Base-by-base conservation (phyloP, 2,888 invertebrate species). In the Cosmia pyralina region DNA sequence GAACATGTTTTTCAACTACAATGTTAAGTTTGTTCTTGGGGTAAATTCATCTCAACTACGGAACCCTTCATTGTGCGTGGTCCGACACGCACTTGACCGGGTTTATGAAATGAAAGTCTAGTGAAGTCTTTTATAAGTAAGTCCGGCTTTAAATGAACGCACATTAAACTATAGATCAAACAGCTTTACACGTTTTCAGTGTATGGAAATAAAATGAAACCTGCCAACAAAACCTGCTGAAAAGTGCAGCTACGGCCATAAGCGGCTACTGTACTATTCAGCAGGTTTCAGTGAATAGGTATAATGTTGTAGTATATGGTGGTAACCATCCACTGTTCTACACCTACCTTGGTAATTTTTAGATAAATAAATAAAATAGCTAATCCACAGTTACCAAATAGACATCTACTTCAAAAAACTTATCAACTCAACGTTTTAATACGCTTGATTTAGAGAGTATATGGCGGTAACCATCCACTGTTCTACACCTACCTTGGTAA, bases 371-470 rank as follows among this genome's bases (percentile, higher is more conserved):
- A 50, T 48, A 52, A 19, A 11, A 41, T 15, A 10, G 2, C n/a
- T 34, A 46, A 58, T 46, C 34, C 7, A 44, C 22, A 7, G 48
- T 41, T 57, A 55, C 15, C n/a, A 28, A 62, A 72, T 41, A 8
- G 41, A 8, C 0, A 41, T 41, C 41, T 41, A 41, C 41, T 41
- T 41, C 38, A 41, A 22, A 46, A 64, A 64, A 52, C 46, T 74
- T 68, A 66, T 76, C 15, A 64, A 72, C 34, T 69, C n/a, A 72
- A 75, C 55, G 57, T 48, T 75, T 71, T 72, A 69, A 81, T 52
- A 48, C n/a, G 63, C 34, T 69, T 64, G 28, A 52, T 57, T 72
- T 69, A 64, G 69, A 63, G 59, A 63, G 41, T 69, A 52, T n/a
- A n/a, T n/a, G 34, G 34, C 4, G 34, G 34, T 34, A 34, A 34